Evolutionary conservation across 2,888 invertebrate species (phyloP), one percentile per base, ranked within the genome.

Genomic region (Caenorhabditis angaria): DNA sequence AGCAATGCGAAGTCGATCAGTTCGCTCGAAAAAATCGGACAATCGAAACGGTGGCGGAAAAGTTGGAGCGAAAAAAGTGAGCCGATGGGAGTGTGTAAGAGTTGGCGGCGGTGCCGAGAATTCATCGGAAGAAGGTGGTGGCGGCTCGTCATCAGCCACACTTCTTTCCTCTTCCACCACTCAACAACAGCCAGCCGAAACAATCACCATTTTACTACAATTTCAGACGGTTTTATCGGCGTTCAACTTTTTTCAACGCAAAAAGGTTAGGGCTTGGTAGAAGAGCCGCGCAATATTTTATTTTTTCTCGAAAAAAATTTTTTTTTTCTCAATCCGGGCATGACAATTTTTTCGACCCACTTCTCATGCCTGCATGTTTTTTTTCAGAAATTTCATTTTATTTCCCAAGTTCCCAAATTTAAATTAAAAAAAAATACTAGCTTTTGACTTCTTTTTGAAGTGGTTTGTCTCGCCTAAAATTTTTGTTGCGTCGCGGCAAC

Each of bases 1-100:
- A 6, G 76, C 74, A 22, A 65, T 82, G 69, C 68, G 76, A 56
- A 76, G 70, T 50, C 66, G 70, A 48, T 70, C 77, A 48, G 62
- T 66, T 18, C 65, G 41, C 3, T 77, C 50, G 68, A 67, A 56
- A 77, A 78, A 66, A 56, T 75, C 54, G 62, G 68, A 67, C 32
- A 57, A 27, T 57, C 55, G 12, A 72, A 74, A 18, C 54, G n/a
- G 29, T 27, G 8, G 10, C 24, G 57, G 25, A 28, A 18, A 18
- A 6, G 48, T 6, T 3, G 24, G 24, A 8, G 50, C 3, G 50
- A 50, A 50, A 50, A 50, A 20, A 50, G 50, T 24, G 50, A 41
- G 41, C 5, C 18, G 41, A 18, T 3, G 18, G 18, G 18, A 41
- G 3, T 12, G 41, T 41, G 41, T 12, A 10, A 14, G 41, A 5